A percentile compares a stretch with the other conserved stretches of the same genome.
These are phyloP conservation scores for Ameiurus melas DNA, from an alignment of 2,113 vertebrate genomes.

Conservation along the genomic window DNA sequence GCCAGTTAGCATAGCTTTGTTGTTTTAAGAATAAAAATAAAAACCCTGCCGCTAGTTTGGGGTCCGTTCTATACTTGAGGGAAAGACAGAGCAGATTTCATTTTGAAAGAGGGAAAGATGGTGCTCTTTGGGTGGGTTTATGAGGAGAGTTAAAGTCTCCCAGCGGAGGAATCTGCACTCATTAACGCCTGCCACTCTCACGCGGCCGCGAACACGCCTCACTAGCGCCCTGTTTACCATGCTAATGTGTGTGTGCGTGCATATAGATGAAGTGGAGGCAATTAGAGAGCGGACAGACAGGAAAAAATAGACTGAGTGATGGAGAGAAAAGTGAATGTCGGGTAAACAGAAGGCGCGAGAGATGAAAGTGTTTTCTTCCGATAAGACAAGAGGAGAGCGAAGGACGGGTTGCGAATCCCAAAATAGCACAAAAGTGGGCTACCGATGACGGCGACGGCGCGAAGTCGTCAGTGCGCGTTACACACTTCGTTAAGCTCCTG, in stretches of 20 bases:
- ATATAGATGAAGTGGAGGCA: slow-evolving; percentile 16
- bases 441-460: background rate
- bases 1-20: background rate
- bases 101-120: background rate
- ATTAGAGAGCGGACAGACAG: background rate
- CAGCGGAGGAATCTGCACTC: slow-evolving; percentile 37
- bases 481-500: slow-evolving; percentile 40
- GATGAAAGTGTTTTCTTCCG: background rate
- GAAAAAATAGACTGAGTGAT: slow-evolving; percentile 5
- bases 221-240: slow-evolving; percentile 27
- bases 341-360: background rate
- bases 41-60: background rate
- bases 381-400: background rate
- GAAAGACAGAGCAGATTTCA: background rate
- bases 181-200: slow-evolving; percentile 33
- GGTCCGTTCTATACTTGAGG: background rate
- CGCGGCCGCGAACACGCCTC: slow-evolving; percentile 1
- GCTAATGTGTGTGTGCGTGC: slow-evolving; percentile 16
- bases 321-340: background rate
- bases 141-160: slow-evolving; percentile 26
- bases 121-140: slow-evolving; percentile 34
- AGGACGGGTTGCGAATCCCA: background rate
- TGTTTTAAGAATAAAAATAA: too few species aligned
- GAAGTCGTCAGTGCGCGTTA: background rate
- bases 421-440: background rate